Evolutionary conservation across 2,113 vertebrate genomes (phyloP).

Genomic region (Sminthopsis crassicaudata): DNA sequence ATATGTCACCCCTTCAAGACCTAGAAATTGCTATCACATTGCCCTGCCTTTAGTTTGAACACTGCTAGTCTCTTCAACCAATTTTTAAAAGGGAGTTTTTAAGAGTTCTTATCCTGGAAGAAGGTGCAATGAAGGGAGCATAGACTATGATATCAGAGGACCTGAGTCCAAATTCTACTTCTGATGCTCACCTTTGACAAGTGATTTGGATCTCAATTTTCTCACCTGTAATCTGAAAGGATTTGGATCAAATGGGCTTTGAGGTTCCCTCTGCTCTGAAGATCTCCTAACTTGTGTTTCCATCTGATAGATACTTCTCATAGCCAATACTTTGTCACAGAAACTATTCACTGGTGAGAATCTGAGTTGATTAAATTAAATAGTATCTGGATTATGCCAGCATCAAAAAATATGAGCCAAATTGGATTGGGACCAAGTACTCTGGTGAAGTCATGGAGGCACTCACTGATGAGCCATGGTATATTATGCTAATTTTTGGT

Average conservation of each 20-base stretch:
- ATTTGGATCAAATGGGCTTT: neutral
- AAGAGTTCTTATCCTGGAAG: neutral
- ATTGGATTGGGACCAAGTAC: neutral
- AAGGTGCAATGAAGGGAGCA: neutral
- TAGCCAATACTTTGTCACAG: neutral
- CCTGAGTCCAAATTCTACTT: neutral
- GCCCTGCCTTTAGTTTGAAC: neutral
- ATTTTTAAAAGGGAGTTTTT: neutral
- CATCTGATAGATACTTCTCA: neutral
- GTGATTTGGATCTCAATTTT: neutral
- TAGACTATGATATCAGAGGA: neutral
- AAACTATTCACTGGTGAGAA: neutral
- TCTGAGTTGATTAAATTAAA: neutral
- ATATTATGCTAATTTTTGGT: neutral
- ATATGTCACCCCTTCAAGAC: neutral
- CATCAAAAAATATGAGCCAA: neutral
- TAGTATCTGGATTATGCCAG: neutral
- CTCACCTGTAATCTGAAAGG: neutral
- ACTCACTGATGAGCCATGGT: neutral
- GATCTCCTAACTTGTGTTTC: neutral
- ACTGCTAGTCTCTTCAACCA: neutral
- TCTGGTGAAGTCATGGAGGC: neutral
- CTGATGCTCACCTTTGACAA: neutral
- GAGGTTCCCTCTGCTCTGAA: neutral
- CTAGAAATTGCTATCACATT: neutral